These are phyloP conservation scores for Temnothorax unifasciatus DNA, from an alignment of 2,888 invertebrate species.

Conservation along the genomic window DNA sequence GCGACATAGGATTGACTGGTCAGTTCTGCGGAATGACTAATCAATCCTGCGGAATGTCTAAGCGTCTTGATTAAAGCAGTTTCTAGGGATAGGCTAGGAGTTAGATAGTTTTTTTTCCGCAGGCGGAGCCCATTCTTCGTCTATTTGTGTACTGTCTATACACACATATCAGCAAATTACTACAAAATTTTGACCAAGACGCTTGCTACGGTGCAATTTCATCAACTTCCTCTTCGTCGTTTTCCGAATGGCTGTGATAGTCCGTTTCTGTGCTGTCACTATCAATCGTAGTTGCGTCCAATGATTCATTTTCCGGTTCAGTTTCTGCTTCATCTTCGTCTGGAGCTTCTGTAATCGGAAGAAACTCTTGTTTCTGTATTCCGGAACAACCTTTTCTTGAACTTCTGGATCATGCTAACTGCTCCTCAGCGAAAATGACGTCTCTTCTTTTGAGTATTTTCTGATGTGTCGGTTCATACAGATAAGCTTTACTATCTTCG, in stretches of 20 bases:
- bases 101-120: too few species aligned
- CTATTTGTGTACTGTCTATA: too few species aligned
- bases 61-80: too few species aligned
- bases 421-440: background rate
- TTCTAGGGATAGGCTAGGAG: too few species aligned
- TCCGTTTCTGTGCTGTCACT: background rate
- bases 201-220: background rate
- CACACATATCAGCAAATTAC: too few species aligned
- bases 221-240: background rate
- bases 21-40: too few species aligned
- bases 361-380: background rate
- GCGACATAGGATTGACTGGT: too few species aligned
- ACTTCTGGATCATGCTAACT: background rate
- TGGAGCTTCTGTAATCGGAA: background rate
- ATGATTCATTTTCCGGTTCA: background rate
- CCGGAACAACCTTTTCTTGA: background rate
- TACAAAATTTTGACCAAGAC: too few species aligned
- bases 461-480: background rate
- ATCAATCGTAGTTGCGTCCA: background rate
- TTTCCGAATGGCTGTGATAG: background rate
- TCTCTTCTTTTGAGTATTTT: background rate
- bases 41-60: too few species aligned
- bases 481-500: background rate
- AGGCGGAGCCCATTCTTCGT: too few species aligned
- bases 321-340: background rate